Percentiles rank a stretch among this genome's conserved stretches.
Conservation (phyloP, 2,888 invertebrate genomes). For the Dryobota labecula region DNA sequence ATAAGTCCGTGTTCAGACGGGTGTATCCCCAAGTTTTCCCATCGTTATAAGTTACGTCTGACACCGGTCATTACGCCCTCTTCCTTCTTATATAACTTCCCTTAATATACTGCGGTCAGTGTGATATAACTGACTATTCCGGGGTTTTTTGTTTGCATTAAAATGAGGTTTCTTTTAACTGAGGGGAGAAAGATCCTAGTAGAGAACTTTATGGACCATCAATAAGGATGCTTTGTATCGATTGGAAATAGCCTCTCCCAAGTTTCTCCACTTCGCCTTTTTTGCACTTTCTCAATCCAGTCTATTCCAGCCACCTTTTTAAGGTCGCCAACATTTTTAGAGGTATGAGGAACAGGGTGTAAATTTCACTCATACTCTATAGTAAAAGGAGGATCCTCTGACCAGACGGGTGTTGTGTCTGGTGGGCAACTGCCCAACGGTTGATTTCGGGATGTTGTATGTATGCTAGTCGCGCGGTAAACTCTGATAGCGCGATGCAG, state of each 20-base stretch:
- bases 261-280: neutral
- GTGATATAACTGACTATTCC: constrained; percentile 1
- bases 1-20: constrained; percentile 48
- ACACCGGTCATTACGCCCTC: constrained; percentile 67
- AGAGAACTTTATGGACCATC: neutral
- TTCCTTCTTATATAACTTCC: constrained; percentile 62
- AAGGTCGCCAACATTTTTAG: neutral
- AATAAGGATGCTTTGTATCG: neutral
- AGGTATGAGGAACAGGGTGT: too few species aligned
- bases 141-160: neutral
- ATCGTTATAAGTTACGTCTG: constrained; percentile 70
- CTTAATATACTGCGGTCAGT: constrained; percentile 32
- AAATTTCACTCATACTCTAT: too few species aligned
- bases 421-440: too few species aligned
- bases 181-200: neutral
- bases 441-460: too few species aligned
- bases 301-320: neutral
- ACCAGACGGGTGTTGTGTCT: too few species aligned
- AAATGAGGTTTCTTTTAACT: neutral
- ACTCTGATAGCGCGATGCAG: too few species aligned
- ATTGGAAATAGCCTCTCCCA: neutral
- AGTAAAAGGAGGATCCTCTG: too few species aligned
- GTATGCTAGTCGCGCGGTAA: too few species aligned
- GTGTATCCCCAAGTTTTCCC: constrained; percentile 64
- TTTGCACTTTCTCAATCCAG: neutral